phyloP scores from a whole-genome alignment of 2,797 vertebrate genomes.

The Tangara arthus region DNA sequence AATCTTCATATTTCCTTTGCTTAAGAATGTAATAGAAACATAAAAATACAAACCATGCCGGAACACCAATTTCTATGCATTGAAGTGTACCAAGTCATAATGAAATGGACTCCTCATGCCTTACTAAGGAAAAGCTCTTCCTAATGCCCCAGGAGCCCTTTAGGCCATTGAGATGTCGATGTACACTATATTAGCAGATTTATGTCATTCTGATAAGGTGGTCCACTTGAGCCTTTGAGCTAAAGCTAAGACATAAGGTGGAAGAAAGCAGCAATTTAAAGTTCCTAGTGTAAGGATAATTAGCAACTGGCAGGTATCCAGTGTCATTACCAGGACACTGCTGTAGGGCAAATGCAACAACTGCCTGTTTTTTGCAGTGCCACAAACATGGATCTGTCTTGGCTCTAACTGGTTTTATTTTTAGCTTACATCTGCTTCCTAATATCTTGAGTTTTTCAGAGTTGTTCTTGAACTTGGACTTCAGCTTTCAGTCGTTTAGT shows the following conservation, averaged over 20 bases:
- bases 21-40: neutral
- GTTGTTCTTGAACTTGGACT: neutral
- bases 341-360: slow-evolving; percentile 1
- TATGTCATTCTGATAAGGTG: neutral
- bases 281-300: slow-evolving; percentile 5
- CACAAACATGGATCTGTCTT: neutral
- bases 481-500: neutral
- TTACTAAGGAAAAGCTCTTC: neutral
- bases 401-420: neutral
- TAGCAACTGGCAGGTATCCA: neutral
- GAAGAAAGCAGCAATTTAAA: slow-evolving; percentile 13
- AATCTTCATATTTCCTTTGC: neutral
- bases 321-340: neutral
- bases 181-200: neutral
- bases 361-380: neutral
- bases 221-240: neutral
- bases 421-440: neutral
- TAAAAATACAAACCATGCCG: neutral
- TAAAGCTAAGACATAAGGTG: neutral
- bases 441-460: neutral
- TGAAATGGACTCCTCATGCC: neutral
- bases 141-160: neutral
- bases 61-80: neutral
- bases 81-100: neutral
- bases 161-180: neutral